phyloP scores from a whole-genome alignment of 2,888 invertebrate genomes.

The Fabriciana adippe region DNA sequence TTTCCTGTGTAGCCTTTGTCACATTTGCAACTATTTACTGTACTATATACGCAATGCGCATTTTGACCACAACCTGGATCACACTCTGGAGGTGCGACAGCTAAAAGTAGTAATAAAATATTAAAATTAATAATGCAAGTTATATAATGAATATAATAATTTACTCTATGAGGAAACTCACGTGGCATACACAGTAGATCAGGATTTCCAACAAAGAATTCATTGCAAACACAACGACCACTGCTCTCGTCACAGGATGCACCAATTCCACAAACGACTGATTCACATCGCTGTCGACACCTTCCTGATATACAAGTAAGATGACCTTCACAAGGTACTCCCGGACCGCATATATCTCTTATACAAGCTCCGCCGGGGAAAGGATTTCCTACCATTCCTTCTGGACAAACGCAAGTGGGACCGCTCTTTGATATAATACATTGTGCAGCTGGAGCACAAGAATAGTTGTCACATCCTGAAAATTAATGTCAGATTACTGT shows the following conservation, averaged over 20 bases:
- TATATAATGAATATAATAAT: no score
- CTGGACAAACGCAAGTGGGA: conserved; percentile 93
- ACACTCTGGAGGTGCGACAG: conserved; percentile 89
- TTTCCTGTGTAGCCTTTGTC: conserved; percentile 92
- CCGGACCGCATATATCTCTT: conserved; percentile 90
- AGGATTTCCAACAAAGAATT: conserved; percentile 94
- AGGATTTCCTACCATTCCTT: conserved; percentile 94
- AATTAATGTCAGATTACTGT: conserved; percentile 47
- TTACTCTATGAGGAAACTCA: conserved; percentile 75
- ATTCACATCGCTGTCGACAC: conserved; percentile 94
- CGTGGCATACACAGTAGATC: conserved; percentile 95
- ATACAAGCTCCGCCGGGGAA: conserved; percentile 94
- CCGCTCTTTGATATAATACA: conserved; percentile 92
- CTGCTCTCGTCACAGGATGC: conserved; percentile 91
- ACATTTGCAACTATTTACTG: conserved; percentile 90
- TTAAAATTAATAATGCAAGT: conserved; percentile 10
- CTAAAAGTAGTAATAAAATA: conserved; percentile 67
- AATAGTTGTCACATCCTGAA: conserved; percentile 87
- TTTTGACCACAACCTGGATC: conserved; percentile 90
- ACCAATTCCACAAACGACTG: conserved; percentile 93
- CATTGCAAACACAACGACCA: conserved; percentile 93
- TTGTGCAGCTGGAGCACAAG: conserved; percentile 91
- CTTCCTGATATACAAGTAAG: conserved; percentile 93
- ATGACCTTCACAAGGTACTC: conserved; percentile 89
- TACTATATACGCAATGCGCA: conserved; percentile 93